Base-by-base conservation (phyloP, 2,113 vertebrate species). In the Uropsilus gracilis region DNA sequence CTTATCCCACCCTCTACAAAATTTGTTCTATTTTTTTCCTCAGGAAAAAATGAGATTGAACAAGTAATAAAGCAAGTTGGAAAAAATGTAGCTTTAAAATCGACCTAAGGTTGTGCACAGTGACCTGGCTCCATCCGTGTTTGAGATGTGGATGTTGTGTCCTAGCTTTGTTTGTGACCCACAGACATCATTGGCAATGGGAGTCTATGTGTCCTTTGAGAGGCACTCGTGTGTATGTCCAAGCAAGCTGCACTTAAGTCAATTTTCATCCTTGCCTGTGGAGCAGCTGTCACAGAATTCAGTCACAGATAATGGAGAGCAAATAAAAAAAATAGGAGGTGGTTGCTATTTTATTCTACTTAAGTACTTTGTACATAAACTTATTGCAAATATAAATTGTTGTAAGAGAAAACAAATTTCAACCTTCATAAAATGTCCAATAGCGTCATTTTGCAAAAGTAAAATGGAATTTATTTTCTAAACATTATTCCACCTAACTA, bases 151-250 rank as follows among this genome's bases (percentile, higher is more conserved):
- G 11, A n/a, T 64, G 37, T 14, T 5, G 4, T 14, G 55, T 77
- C 22, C 50, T 68, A 12, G 78, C 91, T 81, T 88, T 82, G 80
- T 86, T 88, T 90, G 63, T 86, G 84, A 87, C 30, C 71, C 75
- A 32, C 83, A 73, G n/a, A 53, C n/a, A 34, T 75, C 66, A 8
- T 1, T 78, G 68, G 34, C 42, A 48, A 2, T 24, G 63, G 55
- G 46, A 91, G 61, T 61, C 89, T 37, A 20, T 48, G 61, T 69
- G 61, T 85, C 37, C 80, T 95, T 91, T 87, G 93, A 94, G 89
- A 93, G 68, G 46, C 93, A 61, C n/a, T 88, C 93, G 55, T 66
- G 93, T 89, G 61, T 69, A 34, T 3, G 57, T 18, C 17, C 76
- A 71, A 39, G 72, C 93, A 93, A 55, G 61, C 39, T 77, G 66